Percentiles rank a stretch among this genome's conserved stretches.
Conservation (phyloP, 2,888 invertebrate species). For the Thera britannica region DNA sequence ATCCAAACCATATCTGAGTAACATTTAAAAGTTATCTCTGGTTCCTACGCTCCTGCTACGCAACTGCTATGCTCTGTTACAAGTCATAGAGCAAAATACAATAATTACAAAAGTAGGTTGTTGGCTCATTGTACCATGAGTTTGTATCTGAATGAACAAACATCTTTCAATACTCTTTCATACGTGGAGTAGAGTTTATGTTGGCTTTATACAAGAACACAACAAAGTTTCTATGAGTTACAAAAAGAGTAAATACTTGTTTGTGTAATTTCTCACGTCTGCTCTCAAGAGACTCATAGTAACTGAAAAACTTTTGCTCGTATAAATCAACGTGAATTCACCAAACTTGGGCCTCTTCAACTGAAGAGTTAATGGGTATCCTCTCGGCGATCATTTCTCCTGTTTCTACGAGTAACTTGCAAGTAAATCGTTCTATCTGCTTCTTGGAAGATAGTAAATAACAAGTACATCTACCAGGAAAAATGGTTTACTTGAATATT, state of each 20-base stretch:
- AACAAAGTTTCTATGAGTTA: constrained; percentile 22
- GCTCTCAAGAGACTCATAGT: constrained; percentile 27
- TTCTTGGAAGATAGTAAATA: neutral
- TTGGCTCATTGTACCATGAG: too few species aligned
- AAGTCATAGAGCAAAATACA: too few species aligned
- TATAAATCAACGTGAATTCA: constrained; percentile 30
- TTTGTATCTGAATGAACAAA: neutral
- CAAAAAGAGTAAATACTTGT: constrained; percentile 24
- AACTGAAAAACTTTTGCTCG: constrained; percentile 34
- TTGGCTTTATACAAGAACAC: neutral
- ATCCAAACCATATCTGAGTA: too few species aligned
- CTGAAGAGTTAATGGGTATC: constrained; percentile 29
- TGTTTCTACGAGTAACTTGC: constrained; percentile 6
- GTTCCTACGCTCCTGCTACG: constrained; percentile 1
- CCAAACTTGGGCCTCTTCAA: constrained; percentile 24
- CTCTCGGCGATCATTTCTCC: constrained; percentile 21
- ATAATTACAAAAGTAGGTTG: too few species aligned
- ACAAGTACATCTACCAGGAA: too few species aligned
- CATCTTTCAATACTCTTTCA: neutral
- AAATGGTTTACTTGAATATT: too few species aligned
- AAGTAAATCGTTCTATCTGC: neutral
- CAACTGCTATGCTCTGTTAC: neutral
- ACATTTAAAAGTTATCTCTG: neutral
- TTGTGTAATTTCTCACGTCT: constrained; percentile 25
- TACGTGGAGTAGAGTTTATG: neutral